These are phyloP conservation scores for Patella ulyssiponensis DNA, from an alignment of 2,888 invertebrate species.

Conservation along the genomic window DNA sequence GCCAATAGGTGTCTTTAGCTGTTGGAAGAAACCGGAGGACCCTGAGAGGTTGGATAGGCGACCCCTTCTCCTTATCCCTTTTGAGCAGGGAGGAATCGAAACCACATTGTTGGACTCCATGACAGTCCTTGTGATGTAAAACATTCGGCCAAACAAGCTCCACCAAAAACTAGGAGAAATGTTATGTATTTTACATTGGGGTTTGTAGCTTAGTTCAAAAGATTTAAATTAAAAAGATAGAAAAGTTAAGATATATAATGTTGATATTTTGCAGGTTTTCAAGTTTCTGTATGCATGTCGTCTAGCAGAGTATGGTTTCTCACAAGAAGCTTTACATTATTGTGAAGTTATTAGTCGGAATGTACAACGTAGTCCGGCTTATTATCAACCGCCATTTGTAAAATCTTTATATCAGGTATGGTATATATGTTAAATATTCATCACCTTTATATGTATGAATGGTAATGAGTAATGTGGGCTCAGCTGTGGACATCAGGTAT, in stretches of 20 bases:
- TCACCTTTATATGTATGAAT: background rate
- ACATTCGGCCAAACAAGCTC: too few species aligned
- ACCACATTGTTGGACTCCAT: too few species aligned
- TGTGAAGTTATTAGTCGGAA: constrained; percentile 84
- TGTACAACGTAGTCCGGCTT: constrained; percentile 76
- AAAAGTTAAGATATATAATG: background rate
- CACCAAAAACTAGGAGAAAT: too few species aligned
- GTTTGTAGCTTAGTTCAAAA: too few species aligned
- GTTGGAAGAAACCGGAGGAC: too few species aligned
- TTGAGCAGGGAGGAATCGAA: too few species aligned
- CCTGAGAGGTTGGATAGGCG: too few species aligned
- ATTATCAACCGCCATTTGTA: constrained; percentile 59
- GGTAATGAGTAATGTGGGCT: too few species aligned
- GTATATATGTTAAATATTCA: constrained; percentile 12
- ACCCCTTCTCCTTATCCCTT: too few species aligned
- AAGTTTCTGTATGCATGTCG: constrained; percentile 87
- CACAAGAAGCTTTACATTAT: constrained; percentile 86
- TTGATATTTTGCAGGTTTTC: constrained; percentile 78
- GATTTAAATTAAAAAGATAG: background rate
- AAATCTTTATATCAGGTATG: constrained; percentile 61
- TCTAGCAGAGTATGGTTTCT: constrained; percentile 83
- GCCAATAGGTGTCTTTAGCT: background rate
- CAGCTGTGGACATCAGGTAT: too few species aligned
- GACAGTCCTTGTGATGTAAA: too few species aligned
- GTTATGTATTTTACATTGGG: too few species aligned